Evolutionary conservation across 2,888 invertebrate species (phyloP).

Genomic region (Archips xylosteana): DNA sequence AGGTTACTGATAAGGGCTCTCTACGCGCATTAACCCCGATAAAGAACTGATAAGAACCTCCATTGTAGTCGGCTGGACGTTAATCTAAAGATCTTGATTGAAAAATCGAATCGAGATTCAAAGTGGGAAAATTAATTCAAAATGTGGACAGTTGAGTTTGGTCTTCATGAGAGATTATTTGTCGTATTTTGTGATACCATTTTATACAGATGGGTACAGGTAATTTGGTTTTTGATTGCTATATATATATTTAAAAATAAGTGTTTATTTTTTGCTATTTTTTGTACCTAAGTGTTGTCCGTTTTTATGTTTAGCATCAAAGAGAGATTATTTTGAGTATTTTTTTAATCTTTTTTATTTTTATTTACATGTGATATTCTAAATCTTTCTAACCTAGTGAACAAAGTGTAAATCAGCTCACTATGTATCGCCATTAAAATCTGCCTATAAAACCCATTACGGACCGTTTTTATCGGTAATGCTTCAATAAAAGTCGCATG

Average conservation of each 20-base stretch:
- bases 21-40: slow-evolving; percentile 83
- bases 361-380: slow-evolving; percentile 1
- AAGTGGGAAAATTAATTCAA: slow-evolving; percentile 44
- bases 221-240: neutral
- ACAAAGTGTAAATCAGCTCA: slow-evolving; percentile 66
- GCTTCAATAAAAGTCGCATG: slow-evolving; percentile 83
- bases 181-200: neutral
- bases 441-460: slow-evolving; percentile 81
- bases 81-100: slow-evolving; percentile 82
- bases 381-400: slow-evolving; percentile 55
- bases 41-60: slow-evolving; percentile 70
- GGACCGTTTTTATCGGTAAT: slow-evolving; percentile 82
- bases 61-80: slow-evolving; percentile 71
- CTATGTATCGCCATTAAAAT: slow-evolving; percentile 78
- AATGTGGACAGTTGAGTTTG: slow-evolving; percentile 1
- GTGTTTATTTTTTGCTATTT: neutral
- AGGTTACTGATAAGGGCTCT: slow-evolving; percentile 74
- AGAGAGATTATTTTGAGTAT: neutral
- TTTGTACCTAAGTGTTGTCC: neutral
- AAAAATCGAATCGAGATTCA: slow-evolving; percentile 66
- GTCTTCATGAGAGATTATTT: neutral
- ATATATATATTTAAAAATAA: neutral
- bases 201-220: neutral
- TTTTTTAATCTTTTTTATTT: neutral
- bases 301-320: neutral